Conservation (phyloP, 2,797 vertebrate species). For the Gymnothorax reevesii region DNA sequence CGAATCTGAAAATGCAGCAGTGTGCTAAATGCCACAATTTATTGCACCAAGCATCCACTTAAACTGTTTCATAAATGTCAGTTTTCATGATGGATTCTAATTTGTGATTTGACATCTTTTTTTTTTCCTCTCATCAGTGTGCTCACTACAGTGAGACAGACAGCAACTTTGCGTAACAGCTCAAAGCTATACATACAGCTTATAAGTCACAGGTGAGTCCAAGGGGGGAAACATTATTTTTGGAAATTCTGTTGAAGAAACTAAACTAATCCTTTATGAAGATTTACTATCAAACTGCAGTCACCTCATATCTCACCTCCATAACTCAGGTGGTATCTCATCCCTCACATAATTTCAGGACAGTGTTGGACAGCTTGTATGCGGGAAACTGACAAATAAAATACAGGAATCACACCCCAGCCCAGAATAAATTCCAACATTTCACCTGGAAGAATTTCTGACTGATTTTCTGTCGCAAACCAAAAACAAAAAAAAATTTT, state of each 20-base stretch:
- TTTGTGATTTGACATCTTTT: neutral
- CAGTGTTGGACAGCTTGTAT: neutral
- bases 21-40: neutral
- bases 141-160: neutral
- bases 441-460: neutral
- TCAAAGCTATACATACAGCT: neutral
- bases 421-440: neutral
- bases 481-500: neutral
- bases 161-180: neutral
- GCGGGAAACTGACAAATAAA: neutral
- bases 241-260: neutral
- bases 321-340: neutral
- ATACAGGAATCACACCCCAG: neutral
- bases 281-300: neutral
- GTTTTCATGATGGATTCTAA: neutral
- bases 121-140: neutral
- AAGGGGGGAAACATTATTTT: neutral
- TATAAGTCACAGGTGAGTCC: neutral
- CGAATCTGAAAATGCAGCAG: neutral
- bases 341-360: neutral
- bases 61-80: neutral
- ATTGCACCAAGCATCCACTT: neutral
- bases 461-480: neutral
- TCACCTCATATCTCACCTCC: neutral
- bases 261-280: neutral